Evolutionary conservation across 2,797 vertebrate species (phyloP), one percentile per base, ranked within the genome.

Genomic region (Molossus molossus): DNA sequence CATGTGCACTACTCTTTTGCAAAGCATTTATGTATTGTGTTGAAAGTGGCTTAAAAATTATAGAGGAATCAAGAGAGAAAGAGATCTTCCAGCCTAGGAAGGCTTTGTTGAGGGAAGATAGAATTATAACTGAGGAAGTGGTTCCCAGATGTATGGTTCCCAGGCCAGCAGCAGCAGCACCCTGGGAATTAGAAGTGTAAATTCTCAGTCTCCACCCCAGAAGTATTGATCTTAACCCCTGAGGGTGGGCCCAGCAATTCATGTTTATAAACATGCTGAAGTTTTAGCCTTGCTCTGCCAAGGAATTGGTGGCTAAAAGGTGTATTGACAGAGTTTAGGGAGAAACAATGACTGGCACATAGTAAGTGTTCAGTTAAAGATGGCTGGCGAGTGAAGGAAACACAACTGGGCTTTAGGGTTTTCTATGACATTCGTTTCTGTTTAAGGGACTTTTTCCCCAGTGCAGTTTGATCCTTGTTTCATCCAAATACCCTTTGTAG

Each of bases 11-110:
- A 25, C 27, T 84, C 33, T 80, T 2, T 81, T 76, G 17, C 33
- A 77, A 90, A 96, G 37, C 60, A 85, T 0, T 57, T 94, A 23
- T n/a, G 37, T 60, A 20, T 77, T 92, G 18, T 79, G 13, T 83
- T 87, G 37, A 91, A 93, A 69, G 25, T 64, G 33, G 2, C 76
- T 93, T 67, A 45, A 75, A 58, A 55, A 37, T 60, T 72, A 10
- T 12, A 45, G 57, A 77, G 15, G 62, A 75, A 55, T 87, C 55
- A 60, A 79, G 83, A 57, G 72, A 17, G 57, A 60, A 33, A 73
- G 67, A 50, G 33, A 53, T 90, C 65, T 80, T 86, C 50, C 25
- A 67, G 79, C 50, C 57, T 33, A 25, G 23, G 13, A 18, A 20
- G 37, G 77, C 67, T 82, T 82, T 57, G 6, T 12, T 45, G 40